A percentile compares a stretch with the other conserved stretches of the same genome.
These are phyloP conservation scores for Antheraea mylitta DNA, from an alignment of 1,140 invertebrate genomes.

Conservation along the genomic window DNA sequence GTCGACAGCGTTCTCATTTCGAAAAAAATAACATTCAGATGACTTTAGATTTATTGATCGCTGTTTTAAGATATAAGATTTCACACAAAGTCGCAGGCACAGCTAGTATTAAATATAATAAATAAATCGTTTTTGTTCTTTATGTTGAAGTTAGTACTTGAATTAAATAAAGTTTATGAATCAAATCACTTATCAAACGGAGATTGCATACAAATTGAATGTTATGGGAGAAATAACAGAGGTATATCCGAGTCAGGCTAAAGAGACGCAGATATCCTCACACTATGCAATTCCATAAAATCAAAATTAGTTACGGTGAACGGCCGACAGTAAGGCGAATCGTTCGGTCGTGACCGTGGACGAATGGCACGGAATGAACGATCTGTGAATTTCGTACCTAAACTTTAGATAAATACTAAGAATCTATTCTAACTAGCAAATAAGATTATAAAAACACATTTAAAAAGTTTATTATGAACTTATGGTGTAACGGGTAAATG, in stretches of 20 bases:
- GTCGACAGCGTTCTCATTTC: too few relatives aligned
- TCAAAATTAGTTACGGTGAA: slow-evolving; percentile 39
- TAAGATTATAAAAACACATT: neutral
- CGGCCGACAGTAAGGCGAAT: slow-evolving; percentile 27
- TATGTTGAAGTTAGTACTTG: too few relatives aligned
- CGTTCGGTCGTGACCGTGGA: slow-evolving; percentile 36
- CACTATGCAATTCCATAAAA: slow-evolving; percentile 38
- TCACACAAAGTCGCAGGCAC: too few relatives aligned
- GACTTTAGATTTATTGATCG: too few relatives aligned
- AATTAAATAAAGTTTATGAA: too few relatives aligned
- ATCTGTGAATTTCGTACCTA: neutral
- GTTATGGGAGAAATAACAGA: slow-evolving; percentile 21
- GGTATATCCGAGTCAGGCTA: slow-evolving; percentile 8
- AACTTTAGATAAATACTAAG: neutral
- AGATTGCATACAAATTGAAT: slow-evolving; percentile 13
- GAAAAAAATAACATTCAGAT: too few relatives aligned
- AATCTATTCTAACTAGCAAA: neutral
- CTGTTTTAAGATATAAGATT: too few relatives aligned
- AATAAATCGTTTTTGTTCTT: too few relatives aligned
- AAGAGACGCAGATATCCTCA: slow-evolving; percentile 23
- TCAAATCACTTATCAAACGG: neutral
- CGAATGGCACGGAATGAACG: neutral
- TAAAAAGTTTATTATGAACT: neutral
- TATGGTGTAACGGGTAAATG: too few relatives aligned
- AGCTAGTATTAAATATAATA: too few relatives aligned